These are phyloP conservation scores for Pardosa pseudoannulata DNA, from an alignment of 2,888 invertebrate genomes.

Conservation along the genomic window DNA sequence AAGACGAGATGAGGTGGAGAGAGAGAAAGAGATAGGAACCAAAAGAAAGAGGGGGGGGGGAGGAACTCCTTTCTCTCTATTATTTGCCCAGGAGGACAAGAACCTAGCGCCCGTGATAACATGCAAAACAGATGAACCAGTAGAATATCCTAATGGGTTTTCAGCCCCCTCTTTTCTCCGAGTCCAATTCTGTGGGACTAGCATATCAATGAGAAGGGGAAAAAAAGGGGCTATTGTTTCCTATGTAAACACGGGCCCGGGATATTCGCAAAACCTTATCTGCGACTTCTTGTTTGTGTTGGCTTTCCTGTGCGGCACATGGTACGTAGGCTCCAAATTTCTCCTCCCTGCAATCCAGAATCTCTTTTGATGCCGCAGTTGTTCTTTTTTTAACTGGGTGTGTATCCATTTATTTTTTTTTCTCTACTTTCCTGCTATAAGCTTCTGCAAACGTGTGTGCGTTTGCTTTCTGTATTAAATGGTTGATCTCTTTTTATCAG, in stretches of 20 bases:
- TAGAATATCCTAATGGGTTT: conserved; percentile 69
- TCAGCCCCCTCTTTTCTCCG: conserved; percentile 14
- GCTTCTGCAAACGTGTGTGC: neutral
- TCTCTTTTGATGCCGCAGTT: neutral
- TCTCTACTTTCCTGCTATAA: neutral
- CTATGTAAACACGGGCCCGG: conserved; percentile 59
- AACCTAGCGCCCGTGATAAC: conserved; percentile 55
- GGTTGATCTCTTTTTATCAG: conserved; percentile 68
- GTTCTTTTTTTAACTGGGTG: conserved; percentile 8
- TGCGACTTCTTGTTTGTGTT: conserved; percentile 62
- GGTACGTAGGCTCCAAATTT: conserved; percentile 35
- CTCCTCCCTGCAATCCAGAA: neutral
- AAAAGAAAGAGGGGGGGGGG: neutral
- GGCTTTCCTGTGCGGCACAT: conserved; percentile 52
- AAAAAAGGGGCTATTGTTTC: conserved; percentile 67
- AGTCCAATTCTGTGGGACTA: conserved; percentile 68
- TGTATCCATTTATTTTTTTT: neutral
- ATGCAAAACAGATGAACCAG: conserved; percentile 71
- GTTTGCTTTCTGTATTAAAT: conserved; percentile 44
- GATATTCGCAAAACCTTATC: conserved; percentile 59
- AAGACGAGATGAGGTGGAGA: conserved; percentile 44
- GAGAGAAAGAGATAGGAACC: conserved; percentile 5
- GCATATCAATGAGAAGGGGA: conserved; percentile 69
- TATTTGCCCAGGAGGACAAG: conserved; percentile 68
- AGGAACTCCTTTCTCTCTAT: conserved; percentile 38